A percentile compares a stretch with the other conserved stretches of the same genome.
Evolutionary conservation across 1,140 invertebrate species (phyloP).

Genomic region (Leptinotarsa lineolata): DNA sequence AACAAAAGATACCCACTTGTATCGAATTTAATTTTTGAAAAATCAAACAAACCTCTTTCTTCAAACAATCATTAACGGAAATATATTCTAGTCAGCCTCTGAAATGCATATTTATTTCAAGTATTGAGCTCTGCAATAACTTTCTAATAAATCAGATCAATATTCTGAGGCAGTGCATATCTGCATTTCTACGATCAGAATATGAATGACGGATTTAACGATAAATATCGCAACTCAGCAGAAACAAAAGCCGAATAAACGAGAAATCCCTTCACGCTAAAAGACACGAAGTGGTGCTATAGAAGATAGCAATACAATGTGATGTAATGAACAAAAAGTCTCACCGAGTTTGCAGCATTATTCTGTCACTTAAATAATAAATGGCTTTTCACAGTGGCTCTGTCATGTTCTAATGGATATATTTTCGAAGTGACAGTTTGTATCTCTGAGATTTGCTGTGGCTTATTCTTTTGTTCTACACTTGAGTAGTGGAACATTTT

Average conservation of each 20-base stretch:
- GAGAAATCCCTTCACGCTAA: background rate
- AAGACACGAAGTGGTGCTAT: slow-evolving; percentile 12
- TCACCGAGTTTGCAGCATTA: slow-evolving; percentile 21
- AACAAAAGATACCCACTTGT: too few species aligned
- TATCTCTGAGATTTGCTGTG: slow-evolving; percentile 20
- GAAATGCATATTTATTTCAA: too few species aligned
- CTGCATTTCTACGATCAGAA: background rate
- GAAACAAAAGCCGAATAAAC: slow-evolving; percentile 2
- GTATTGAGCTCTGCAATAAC: too few species aligned
- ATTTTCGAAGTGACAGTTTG: slow-evolving; percentile 24
- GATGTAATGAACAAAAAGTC: slow-evolving; percentile 24
- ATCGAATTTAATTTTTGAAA: too few species aligned
- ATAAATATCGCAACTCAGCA: slow-evolving; percentile 8
- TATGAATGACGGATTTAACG: background rate
- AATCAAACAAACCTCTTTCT: too few species aligned
- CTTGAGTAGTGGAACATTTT: background rate
- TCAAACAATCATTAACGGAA: too few species aligned
- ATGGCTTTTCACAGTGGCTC: slow-evolving; percentile 13
- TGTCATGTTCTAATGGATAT: slow-evolving; percentile 21
- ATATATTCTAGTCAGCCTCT: too few species aligned
- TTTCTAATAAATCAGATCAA: background rate
- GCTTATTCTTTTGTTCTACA: slow-evolving; percentile 13
- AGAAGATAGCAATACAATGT: slow-evolving; percentile 17
- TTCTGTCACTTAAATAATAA: slow-evolving; percentile 24
- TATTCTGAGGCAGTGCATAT: background rate